A percentile compares a stretch with the other conserved stretches of the same genome.
Conservation (phyloP, 2,113 vertebrate genomes). For the Raja brachyura region DNA sequence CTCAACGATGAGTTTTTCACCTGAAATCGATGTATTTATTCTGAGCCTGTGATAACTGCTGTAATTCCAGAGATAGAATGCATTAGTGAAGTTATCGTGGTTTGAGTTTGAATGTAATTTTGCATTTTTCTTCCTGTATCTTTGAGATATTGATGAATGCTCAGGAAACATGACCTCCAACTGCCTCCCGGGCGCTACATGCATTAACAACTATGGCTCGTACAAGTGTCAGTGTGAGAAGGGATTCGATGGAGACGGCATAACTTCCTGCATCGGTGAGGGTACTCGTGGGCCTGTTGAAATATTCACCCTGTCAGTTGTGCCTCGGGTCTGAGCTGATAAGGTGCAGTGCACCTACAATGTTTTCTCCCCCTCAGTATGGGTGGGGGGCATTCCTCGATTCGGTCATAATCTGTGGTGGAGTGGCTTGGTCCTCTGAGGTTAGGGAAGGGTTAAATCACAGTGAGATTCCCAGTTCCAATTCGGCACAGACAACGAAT, state of each 20-base stretch:
- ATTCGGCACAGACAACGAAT: no score
- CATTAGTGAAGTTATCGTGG: not conserved
- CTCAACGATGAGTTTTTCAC: no score
- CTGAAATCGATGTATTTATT: no score
- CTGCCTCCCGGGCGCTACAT: slow-evolving; percentile 36
- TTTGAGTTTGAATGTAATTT: not conserved
- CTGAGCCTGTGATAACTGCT: no score
- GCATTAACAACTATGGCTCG: slow-evolving; percentile 36
- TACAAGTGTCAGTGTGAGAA: slow-evolving; percentile 39
- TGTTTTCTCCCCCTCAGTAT: not conserved
- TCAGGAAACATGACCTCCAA: not conserved
- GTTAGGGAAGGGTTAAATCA: no score
- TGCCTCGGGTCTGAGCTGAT: not conserved
- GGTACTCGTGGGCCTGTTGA: not conserved
- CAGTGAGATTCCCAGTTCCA: no score
- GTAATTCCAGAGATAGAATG: not conserved
- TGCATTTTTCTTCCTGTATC: not conserved
- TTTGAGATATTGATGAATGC: slow-evolving; percentile 42
- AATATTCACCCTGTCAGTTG: not conserved
- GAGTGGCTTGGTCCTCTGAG: not conserved
- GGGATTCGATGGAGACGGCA: slow-evolving; percentile 42
- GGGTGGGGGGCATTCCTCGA: not conserved
- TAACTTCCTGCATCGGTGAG: slow-evolving; percentile 41
- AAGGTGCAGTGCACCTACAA: not conserved
- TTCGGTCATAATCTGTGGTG: not conserved